These are phyloP conservation scores for Choreutis nemorana DNA, from an alignment of 2,888 invertebrate species.

Conservation along the genomic window DNA sequence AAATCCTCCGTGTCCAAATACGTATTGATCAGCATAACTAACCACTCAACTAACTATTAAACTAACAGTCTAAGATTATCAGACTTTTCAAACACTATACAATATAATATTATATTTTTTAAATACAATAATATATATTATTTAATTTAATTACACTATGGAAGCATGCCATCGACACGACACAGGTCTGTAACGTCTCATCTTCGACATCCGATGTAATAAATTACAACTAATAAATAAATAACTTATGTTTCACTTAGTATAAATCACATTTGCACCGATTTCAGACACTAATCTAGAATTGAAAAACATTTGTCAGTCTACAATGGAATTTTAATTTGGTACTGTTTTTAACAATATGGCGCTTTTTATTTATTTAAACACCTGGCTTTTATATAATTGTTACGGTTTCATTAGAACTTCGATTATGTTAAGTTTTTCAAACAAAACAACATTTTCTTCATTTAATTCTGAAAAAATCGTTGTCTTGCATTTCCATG, in stretches of 20 bases:
- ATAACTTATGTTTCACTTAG: constrained; percentile 37
- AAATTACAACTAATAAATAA: constrained; percentile 34
- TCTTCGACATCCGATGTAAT: constrained; percentile 22
- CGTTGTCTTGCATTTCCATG: too few species aligned
- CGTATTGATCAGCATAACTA: constrained; percentile 63
- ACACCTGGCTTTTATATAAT: too few species aligned
- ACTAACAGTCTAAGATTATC: constrained; percentile 47
- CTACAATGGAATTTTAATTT: too few species aligned
- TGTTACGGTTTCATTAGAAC: too few species aligned
- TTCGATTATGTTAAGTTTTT: too few species aligned
- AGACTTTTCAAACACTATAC: constrained; percentile 40
- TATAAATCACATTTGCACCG: constrained; percentile 56
- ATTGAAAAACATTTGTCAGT: too few species aligned
- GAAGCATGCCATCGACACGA: constrained; percentile 47
- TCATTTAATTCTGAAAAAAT: too few species aligned
- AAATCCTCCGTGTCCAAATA: constrained; percentile 64
- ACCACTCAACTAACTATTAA: constrained; percentile 46
- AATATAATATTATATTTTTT: constrained; percentile 34
- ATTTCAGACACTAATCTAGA: too few species aligned
- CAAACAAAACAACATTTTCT: too few species aligned
- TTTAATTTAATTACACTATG: constrained; percentile 24
- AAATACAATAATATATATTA: not conserved
- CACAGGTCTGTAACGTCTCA: constrained; percentile 44
- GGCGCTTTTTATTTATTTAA: too few species aligned
- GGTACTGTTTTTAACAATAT: too few species aligned